Conservation (phyloP, 2,888 invertebrate species). For the Eupithecia abbreviata region DNA sequence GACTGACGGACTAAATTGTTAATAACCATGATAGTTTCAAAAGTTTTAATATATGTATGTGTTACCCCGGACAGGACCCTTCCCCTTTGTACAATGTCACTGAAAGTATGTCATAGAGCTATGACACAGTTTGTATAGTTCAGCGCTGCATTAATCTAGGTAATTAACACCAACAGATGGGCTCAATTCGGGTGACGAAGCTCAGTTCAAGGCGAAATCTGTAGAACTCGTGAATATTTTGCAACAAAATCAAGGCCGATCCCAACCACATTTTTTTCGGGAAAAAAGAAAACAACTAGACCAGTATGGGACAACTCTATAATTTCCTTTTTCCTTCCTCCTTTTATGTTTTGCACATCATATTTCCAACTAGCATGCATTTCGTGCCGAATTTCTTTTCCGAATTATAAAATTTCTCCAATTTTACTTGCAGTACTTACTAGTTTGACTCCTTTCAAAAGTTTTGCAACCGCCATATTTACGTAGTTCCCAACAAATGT, state of each 20-base stretch:
- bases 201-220: neutral
- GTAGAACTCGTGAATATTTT: neutral
- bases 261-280: neutral
- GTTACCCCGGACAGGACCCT: too few relatives aligned
- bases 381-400: neutral
- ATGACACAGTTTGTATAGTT: neutral
- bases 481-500: neutral
- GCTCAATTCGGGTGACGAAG: neutral
- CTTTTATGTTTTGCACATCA: neutral
- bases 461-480: neutral
- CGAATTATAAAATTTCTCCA: neutral
- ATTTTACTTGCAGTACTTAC: too few relatives aligned
- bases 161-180: conserved; percentile 6
- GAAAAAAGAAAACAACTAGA: neutral
- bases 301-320: neutral
- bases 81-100: neutral
- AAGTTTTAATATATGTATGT: too few relatives aligned
- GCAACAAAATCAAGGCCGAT: neutral
- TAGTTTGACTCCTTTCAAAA: neutral
- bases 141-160: conserved; percentile 4
- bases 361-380: neutral
- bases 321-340: neutral
- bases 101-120: neutral
- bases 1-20: too few relatives aligned
- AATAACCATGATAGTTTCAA: too few relatives aligned